Evolutionary conservation across 2,888 invertebrate species (phyloP).

Genomic region (Plagodis pulveraria): DNA sequence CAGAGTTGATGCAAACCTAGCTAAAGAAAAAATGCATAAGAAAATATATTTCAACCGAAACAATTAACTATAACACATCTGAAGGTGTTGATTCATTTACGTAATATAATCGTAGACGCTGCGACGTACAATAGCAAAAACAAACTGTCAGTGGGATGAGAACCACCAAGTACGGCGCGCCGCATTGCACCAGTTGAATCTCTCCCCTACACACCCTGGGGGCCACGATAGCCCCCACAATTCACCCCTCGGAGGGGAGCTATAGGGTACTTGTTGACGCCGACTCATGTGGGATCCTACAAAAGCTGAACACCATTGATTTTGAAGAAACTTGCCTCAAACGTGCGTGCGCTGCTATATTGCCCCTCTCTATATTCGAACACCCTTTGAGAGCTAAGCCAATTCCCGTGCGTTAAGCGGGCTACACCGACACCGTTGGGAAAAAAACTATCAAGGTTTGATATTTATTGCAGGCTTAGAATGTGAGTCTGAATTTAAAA

Average conservation of each 20-base stretch:
- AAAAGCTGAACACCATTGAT: constrained; percentile 50
- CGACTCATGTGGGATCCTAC: constrained; percentile 48
- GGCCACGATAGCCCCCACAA: constrained; percentile 23
- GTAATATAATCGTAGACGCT: background rate
- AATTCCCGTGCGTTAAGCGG: background rate
- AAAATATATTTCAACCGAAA: too few species aligned
- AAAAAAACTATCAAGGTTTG: background rate
- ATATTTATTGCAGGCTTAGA: background rate
- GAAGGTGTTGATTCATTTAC: too few species aligned
- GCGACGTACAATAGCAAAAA: constrained; percentile 12
- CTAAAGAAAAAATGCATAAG: too few species aligned
- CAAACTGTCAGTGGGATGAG: constrained; percentile 40
- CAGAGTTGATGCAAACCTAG: too few species aligned
- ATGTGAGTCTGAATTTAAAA: too few species aligned
- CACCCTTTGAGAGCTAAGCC: constrained; percentile 1
- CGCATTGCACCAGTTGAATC: constrained; percentile 85
- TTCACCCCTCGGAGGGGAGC: constrained; percentile 38
- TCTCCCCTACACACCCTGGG: constrained; percentile 53
- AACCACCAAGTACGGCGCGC: constrained; percentile 65
- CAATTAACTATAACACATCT: too few species aligned
- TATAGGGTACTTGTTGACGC: constrained; percentile 73
- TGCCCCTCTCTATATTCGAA: background rate
- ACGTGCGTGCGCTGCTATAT: constrained; percentile 2
- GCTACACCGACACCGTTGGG: background rate
- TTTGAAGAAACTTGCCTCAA: constrained; percentile 43